These are phyloP conservation scores for Hypomecis atomaria DNA, from an alignment of 2,888 invertebrate genomes.

Conservation along the genomic window DNA sequence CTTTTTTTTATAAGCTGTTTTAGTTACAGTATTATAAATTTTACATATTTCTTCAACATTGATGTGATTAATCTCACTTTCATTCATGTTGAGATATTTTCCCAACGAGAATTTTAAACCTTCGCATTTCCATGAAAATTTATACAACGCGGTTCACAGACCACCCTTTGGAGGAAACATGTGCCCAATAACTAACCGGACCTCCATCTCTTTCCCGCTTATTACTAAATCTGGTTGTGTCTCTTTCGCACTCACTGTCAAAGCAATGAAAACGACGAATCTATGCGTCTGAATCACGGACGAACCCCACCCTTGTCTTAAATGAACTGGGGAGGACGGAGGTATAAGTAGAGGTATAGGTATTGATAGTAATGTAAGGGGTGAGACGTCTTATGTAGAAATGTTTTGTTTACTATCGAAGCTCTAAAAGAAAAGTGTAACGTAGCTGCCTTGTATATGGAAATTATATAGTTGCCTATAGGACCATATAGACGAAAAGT, in stretches of 20 bases:
- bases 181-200: slow-evolving; percentile 75
- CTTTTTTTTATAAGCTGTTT: too few species aligned
- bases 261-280: slow-evolving; percentile 81
- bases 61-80: not conserved
- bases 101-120: slow-evolving; percentile 28
- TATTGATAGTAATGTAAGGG: slow-evolving; percentile 38
- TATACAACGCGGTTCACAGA: slow-evolving; percentile 61
- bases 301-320: slow-evolving; percentile 74
- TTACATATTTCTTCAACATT: too few species aligned
- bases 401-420: slow-evolving; percentile 33
- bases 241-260: slow-evolving; percentile 70
- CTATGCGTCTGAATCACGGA: slow-evolving; percentile 81
- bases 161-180: slow-evolving; percentile 62
- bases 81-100: not conserved
- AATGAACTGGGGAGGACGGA: slow-evolving; percentile 73
- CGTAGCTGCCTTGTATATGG: too few species aligned
- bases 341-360: slow-evolving; percentile 51
- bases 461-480: too few species aligned
- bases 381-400: slow-evolving; percentile 40
- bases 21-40: not conserved
- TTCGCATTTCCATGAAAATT: slow-evolving; percentile 51
- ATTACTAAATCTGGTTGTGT: slow-evolving; percentile 52
- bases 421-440: not conserved
- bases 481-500: too few species aligned
- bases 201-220: slow-evolving; percentile 64